Percentiles rank a stretch among this genome's conserved stretches.
Conservation (phyloP, 2,797 vertebrate species). For the Syngnathus rostellatus region DNA sequence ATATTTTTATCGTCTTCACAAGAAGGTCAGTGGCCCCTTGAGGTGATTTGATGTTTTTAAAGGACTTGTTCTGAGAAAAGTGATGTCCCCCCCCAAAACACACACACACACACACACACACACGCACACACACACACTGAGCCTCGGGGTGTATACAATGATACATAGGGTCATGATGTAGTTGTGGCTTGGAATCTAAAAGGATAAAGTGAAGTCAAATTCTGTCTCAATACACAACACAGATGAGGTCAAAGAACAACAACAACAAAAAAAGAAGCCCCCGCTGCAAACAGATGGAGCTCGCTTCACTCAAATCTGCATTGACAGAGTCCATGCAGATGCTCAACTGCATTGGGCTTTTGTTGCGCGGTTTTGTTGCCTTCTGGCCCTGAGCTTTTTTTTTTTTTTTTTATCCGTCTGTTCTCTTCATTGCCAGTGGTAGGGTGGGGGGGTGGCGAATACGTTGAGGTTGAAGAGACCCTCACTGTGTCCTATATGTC, state of each 20-base stretch:
- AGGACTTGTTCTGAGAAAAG: neutral
- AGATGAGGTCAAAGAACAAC: constrained; percentile 7
- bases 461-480: constrained; percentile 35
- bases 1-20: neutral
- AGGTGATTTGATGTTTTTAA: neutral
- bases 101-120: neutral
- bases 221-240: neutral
- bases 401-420: constrained; percentile 27
- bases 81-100: neutral
- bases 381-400: constrained; percentile 46
- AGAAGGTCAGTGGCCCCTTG: constrained; percentile 1
- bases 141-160: neutral
- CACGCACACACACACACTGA: neutral
- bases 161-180: neutral
- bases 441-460: constrained; percentile 12
- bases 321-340: constrained; percentile 34
- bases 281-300: constrained; percentile 33
- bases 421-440: constrained; percentile 35
- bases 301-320: constrained; percentile 13
- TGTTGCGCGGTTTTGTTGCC: constrained; percentile 49
- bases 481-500: constrained; percentile 28
- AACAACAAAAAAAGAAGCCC: constrained; percentile 12
- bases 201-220: constrained; percentile 1
- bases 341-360: constrained; percentile 41
- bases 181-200: neutral